These are phyloP conservation scores for Taphrorychus bicolor DNA, from an alignment of 2,888 invertebrate species.

Conservation along the genomic window DNA sequence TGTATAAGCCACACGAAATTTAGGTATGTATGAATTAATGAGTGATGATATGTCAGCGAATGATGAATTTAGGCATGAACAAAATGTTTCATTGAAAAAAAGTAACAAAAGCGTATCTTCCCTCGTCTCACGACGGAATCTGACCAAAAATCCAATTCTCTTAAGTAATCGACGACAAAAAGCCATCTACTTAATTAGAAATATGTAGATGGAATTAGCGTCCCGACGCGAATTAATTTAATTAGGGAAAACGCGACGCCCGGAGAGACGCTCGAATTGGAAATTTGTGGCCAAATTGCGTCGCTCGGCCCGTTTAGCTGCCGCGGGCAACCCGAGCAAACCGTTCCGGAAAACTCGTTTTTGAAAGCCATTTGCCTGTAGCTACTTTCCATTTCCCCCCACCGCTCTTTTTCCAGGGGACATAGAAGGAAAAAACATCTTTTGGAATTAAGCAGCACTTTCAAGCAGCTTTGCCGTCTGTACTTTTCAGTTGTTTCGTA, in stretches of 20 bases:
- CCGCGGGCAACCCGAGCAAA: slow-evolving; percentile 14
- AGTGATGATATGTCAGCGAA: too few relatives aligned
- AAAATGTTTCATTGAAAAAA: too few relatives aligned
- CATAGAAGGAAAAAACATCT: neutral
- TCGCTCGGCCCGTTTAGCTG: slow-evolving; percentile 26
- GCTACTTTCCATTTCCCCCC: neutral
- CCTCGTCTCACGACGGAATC: too few relatives aligned
- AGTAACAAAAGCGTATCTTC: too few relatives aligned
- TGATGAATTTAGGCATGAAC: too few relatives aligned
- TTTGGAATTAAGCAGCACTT: too few relatives aligned
- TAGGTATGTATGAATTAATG: too few relatives aligned
- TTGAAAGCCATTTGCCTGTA: slow-evolving; percentile 18
- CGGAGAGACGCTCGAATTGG: slow-evolving; percentile 31
- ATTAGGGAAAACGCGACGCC: slow-evolving; percentile 22
- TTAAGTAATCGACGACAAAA: neutral
- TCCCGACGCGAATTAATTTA: slow-evolving; percentile 24
- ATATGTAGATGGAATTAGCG: slow-evolving; percentile 6
- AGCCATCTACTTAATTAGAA: neutral
- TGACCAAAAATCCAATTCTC: neutral
- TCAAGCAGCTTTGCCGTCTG: too few relatives aligned
- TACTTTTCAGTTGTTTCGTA: too few relatives aligned
- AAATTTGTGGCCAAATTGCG: slow-evolving; percentile 36
- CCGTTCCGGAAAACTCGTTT: slow-evolving; percentile 21
- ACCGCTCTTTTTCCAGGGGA: neutral
- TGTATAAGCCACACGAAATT: too few relatives aligned